A percentile compares a stretch with the other conserved stretches of the same genome.
These are phyloP conservation scores for Spatulosminthurus flaviceps DNA, from an alignment of 2,888 invertebrate genomes.

Conservation along the genomic window DNA sequence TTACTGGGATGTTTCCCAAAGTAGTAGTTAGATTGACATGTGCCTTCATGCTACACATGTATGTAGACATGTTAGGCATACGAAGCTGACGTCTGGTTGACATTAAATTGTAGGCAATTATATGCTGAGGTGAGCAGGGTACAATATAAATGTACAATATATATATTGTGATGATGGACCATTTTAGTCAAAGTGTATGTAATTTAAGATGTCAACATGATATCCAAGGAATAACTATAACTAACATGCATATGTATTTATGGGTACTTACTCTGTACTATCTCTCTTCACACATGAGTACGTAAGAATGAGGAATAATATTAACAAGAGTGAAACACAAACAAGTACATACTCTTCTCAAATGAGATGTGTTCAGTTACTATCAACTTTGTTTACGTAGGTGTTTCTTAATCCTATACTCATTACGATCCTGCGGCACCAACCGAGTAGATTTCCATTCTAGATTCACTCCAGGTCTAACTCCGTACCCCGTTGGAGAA, in stretches of 20 bases:
- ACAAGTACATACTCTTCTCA: not conserved
- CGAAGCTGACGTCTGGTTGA: not conserved
- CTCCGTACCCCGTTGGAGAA: not conserved
- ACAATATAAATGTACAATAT: not conserved
- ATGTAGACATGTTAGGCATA: not conserved
- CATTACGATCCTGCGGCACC: not conserved
- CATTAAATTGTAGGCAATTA: not conserved
- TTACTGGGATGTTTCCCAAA: not conserved
- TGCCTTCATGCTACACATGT: not conserved
- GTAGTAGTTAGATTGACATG: not conserved
- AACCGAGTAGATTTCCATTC: slow-evolving; percentile 4
- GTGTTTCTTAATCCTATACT: slow-evolving; percentile 34
- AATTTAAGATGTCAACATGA: slow-evolving; percentile 13
- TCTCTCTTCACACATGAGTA: not conserved
- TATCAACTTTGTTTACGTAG: slow-evolving; percentile 33
- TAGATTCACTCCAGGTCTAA: slow-evolving; percentile 6
- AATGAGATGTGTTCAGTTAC: slow-evolving; percentile 9
- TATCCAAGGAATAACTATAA: not conserved
- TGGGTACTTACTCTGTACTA: not conserved
- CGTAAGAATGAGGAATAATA: slow-evolving; percentile 38
- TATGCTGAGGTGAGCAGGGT: slow-evolving; percentile 1
- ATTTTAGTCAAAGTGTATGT: not conserved
- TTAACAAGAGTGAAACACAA: too few relatives aligned
- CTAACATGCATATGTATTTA: not conserved
- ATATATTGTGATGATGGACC: not conserved